Base-by-base conservation (phyloP, 2,888 invertebrate species). In the Hirtodrosophila confusa region DNA sequence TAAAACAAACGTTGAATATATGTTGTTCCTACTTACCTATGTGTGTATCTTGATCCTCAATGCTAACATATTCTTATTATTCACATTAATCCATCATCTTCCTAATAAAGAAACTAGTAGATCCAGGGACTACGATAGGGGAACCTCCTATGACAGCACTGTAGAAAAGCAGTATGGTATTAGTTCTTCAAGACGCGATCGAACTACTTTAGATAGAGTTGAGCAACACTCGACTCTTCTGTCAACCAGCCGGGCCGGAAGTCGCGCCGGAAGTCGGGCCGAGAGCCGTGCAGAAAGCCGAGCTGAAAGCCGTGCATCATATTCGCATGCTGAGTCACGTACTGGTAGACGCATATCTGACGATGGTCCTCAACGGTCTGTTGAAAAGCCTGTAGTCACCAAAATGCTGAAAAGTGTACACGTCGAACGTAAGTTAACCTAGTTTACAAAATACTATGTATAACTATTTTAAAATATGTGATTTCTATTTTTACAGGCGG, bases 391-490 rank as follows among this genome's bases (percentile, higher is more conserved):
- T 1, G 91, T 93, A 55, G 96, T 97, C 88, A 92, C 93, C 27
- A 95, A 94, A 91, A 95, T 96, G 44, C 93, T 97, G 63, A 94
- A 95, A 90, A 96, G 96, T 84, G 93, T 94, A 75, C 95, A 94
- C 88, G 94, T 96, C 76, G 95, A 96, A 94, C 95, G 96, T 96
- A 93, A 95, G 96, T 95, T 41, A 3, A n/a, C 2, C 17, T 6
- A 36, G 1, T 17, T 0, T 10, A n/a, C 1, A 39, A 7, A 39
- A 7, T 3, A 9, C 3, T 0, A 9, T 12, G 2, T 12, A 27
- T 2, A 7, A 23, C 24, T 3, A 10, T n/a, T 33, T 36, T 4
- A 9, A 4, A 6, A 31, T 37, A 4, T 1, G 11, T 7, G 1
- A 4, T 17, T 4, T 40, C 1, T 17, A 17, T 17, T 27, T 11